These are phyloP conservation scores for Hystrix cristata DNA, from an alignment of 2,113 vertebrate genomes.

Conservation along the genomic window DNA sequence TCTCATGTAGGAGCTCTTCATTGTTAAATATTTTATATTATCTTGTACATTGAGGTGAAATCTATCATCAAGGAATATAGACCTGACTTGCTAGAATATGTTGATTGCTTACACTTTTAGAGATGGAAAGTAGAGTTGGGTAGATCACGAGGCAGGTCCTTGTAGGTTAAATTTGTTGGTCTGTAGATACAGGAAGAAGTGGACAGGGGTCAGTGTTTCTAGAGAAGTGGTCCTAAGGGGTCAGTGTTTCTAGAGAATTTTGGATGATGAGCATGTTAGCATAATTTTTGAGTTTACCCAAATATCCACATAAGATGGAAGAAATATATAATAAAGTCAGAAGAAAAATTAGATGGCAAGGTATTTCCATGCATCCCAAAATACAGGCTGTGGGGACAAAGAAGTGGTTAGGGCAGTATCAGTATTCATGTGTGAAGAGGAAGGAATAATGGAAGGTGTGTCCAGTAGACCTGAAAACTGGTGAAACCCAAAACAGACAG, in stretches of 20 bases:
- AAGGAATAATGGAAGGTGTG: not conserved
- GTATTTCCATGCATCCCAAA: not conserved
- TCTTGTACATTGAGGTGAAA: not conserved
- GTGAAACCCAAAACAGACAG: not conserved
- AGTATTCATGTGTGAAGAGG: not conserved
- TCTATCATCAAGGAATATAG: not conserved
- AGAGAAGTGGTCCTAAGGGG: not conserved
- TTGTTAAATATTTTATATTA: not conserved
- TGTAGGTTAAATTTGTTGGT: not conserved
- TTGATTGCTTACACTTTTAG: not conserved
- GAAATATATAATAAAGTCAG: not conserved
- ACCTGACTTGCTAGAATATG: not conserved
- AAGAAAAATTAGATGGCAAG: not conserved
- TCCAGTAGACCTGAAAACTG: not conserved
- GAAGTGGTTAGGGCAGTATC: not conserved
- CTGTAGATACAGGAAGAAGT: not conserved
- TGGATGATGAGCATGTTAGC: not conserved
- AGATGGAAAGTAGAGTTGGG: not conserved
- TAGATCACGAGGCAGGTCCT: not conserved
- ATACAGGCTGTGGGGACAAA: not conserved
- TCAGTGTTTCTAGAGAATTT: not conserved
- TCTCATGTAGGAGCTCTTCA: not conserved
- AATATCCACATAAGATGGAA: slow-evolving; percentile 13
- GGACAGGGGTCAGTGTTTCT: not conserved
- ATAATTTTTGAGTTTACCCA: not conserved